Evolutionary conservation across 2,888 invertebrate genomes (phyloP), one percentile per base, ranked within the genome.

Genomic region (Epistrophe eligans): DNA sequence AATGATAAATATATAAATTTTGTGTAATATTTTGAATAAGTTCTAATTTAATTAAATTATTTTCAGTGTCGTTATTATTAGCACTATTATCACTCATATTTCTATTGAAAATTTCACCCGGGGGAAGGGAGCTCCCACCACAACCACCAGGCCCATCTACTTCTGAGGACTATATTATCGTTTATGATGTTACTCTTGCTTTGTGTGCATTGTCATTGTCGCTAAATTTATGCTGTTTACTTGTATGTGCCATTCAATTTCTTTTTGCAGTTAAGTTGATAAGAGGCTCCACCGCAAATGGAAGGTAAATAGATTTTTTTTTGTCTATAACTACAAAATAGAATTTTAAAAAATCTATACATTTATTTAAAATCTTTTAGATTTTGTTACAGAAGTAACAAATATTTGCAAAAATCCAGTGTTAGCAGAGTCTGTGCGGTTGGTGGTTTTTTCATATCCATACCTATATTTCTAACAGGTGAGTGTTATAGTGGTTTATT

Each of bases 221-320:
- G 40, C 93, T 98, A 89, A 97, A 98, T 93, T 94, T 98, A 88
- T 98, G 97, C 94, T 98, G 98, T 92, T 94, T 98, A 84, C 95
- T 98, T 90, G 97, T 98, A 91, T 98, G 98, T 94, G 97, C 98
- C 90, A 97, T 98, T 91, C 98, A 98, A 94, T 98, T 98, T 94
- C 95, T 98, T 91, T 98, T 98, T 92, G 97, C 98, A 64, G 97
- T 98, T 89, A 98, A 98, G 94, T 95, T 98, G 93, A 96, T 97
- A 91, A 96, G 97, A 91, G 96, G 97, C 72, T 96, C 96, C 64
- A 96, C 97, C 91, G 97, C 97, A 79, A 96, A 94, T 91, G 94
- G 94, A 81, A 94, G 95, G 95, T 95, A 92, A 92, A 91, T 43
- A 4, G 32, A 6, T 32, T 32, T 32, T 32, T 32, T 32, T 2